Percentiles rank a stretch among this genome's conserved stretches.
Evolutionary conservation across 2,113 vertebrate species (phyloP).

Genomic region (Coracopsis vasa): DNA sequence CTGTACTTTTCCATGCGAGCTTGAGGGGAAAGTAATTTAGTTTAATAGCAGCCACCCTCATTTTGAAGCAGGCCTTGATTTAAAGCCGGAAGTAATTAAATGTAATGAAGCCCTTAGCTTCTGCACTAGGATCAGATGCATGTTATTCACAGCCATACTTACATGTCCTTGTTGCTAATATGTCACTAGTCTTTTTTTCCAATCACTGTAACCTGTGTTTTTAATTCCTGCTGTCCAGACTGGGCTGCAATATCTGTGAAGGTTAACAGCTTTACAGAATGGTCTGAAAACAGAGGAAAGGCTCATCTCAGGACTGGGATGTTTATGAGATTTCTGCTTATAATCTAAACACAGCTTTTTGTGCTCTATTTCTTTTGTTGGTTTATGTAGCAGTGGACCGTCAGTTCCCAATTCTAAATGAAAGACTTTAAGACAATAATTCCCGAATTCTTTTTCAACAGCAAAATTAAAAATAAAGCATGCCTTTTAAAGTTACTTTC

Average conservation of each 20-base stretch:
- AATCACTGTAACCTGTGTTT: background rate
- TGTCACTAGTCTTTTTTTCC: background rate
- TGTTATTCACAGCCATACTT: conserved; percentile 6
- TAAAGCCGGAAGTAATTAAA: conserved; percentile 61
- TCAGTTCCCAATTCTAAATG: background rate
- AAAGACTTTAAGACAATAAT: background rate
- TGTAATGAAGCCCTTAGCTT: conserved; percentile 54
- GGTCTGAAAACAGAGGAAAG: background rate
- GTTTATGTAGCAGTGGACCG: background rate
- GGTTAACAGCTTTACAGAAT: background rate
- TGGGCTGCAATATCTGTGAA: background rate
- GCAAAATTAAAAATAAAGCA: background rate
- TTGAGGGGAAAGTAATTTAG: conserved; percentile 51
- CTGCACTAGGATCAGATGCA: conserved; percentile 35
- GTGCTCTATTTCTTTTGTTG: background rate
- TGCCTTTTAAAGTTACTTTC: background rate
- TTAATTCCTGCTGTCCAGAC: background rate
- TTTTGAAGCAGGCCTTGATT: conserved; percentile 57
- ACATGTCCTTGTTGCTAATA: background rate
- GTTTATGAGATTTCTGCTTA: background rate
- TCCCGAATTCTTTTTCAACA: background rate
- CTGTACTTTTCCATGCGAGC: conserved; percentile 44
- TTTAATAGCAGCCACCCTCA: conserved; percentile 58
- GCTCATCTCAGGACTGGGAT: background rate
- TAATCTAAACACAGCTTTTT: background rate